Evolutionary conservation across 2,888 invertebrate species (phyloP), one percentile per base, ranked within the genome.

Genomic region (Hoplodrina blanda): DNA sequence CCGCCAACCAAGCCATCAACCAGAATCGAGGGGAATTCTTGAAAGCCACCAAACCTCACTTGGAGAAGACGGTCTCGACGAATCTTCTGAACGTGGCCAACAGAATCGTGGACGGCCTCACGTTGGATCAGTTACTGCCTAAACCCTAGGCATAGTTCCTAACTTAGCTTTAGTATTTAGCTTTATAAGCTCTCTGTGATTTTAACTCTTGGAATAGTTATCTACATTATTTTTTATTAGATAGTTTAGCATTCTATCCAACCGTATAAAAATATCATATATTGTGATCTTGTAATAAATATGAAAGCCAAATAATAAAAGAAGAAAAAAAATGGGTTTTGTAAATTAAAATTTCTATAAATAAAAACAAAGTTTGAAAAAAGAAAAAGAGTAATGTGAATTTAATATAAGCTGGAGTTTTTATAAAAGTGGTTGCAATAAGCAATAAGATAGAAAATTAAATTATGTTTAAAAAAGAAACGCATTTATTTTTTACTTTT

Each of bases 11-110:
- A 54, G 96, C 96, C 0, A 96, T 97, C 59, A 97, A 97, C 85
- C 94, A 96, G 82, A 97, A 97, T 85, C 96, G 97, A 75, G 94
- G 93, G 0, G 96, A 97, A 52, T 96, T 97, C 85, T 86, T 97
- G 11, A 91, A 90, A 44, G 94, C 96, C 0, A 91, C 96, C 17
- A 96, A 96, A 81, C 97, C 97, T 0, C 92, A 96, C 65, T 89
- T 97, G 2, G 97, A 97, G 87, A 93, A 88, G 73, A 96, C 96
- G 0, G 94, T 96, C 0, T 90, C 96, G 0, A 92, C 92, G 5
- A 89, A 96, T 1, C 91, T 97, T 17, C 86, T 96, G 60, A 94
- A 96, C 1, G 92, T 96, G 8, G 96, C 96, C 6, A 97, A 97
- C 84, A 96, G 95, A 71, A 96, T 97, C 49, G 95, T 97, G 2